These are phyloP conservation scores for Chaetura pelagica DNA, from an alignment of 2,113 vertebrate species.

Conservation along the genomic window DNA sequence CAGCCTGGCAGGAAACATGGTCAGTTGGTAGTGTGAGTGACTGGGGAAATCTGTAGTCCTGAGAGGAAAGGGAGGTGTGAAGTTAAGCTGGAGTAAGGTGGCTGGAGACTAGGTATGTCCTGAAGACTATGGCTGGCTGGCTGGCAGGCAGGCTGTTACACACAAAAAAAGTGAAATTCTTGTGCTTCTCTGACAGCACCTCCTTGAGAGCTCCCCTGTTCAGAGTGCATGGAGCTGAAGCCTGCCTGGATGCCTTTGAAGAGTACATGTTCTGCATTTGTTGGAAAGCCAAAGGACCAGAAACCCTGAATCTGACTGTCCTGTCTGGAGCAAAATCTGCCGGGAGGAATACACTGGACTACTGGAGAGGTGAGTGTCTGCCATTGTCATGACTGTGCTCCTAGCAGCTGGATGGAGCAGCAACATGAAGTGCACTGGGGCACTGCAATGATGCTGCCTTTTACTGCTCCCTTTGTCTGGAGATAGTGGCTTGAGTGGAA, in stretches of 20 bases:
- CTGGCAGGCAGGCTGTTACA: not conserved
- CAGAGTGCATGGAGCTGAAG: not conserved
- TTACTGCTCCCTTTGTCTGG: not conserved
- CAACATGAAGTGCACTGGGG: not conserved
- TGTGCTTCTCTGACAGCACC: not conserved
- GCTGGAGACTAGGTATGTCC: not conserved
- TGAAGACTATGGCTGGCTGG: not conserved
- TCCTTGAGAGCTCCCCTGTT: not conserved
- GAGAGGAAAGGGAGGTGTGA: not conserved
- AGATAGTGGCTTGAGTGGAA: not conserved
- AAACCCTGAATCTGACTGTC: not conserved
- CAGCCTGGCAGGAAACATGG: not conserved
- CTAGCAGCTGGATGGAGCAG: not conserved
- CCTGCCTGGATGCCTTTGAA: not conserved
- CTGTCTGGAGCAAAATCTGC: not conserved
- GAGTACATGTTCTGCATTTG: not conserved
- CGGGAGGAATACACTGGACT: not conserved
- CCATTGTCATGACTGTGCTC: not conserved
- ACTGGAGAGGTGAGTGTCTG: not conserved
- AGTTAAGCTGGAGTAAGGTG: not conserved
- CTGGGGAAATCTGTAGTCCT: not conserved
- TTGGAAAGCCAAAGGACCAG: not conserved
- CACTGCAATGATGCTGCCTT: not conserved
- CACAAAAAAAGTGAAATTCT: not conserved
- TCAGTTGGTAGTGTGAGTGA: not conserved